Evolutionary conservation across 2,888 invertebrate genomes (phyloP).

Genomic region (Callinectes sapidus): DNA sequence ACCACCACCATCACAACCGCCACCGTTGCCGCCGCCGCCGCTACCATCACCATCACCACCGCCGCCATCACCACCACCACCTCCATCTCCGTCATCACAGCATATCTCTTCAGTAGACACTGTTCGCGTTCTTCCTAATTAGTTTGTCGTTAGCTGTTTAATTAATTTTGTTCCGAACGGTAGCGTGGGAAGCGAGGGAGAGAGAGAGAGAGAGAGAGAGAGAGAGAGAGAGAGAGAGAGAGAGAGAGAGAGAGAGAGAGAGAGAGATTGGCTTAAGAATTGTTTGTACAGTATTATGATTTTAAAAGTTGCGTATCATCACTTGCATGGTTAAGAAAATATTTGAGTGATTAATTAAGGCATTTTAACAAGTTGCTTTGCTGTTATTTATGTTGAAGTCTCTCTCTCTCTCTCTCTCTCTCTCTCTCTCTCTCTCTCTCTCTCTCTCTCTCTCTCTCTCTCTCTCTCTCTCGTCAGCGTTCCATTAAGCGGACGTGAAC

Average conservation of each 20-base stretch:
- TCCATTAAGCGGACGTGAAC: neutral
- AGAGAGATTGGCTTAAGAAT: neutral
- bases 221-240: neutral
- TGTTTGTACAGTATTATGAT: neutral
- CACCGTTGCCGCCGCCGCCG: neutral
- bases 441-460: constrained; percentile 15
- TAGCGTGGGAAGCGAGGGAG: neutral
- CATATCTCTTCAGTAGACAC: neutral
- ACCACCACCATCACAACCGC: neutral
- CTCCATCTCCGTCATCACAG: neutral
- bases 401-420: neutral
- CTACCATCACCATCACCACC: neutral
- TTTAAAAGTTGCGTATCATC: neutral
- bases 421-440: neutral
- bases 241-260: constrained; percentile 13
- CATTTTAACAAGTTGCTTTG: no score
- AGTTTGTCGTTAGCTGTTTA: constrained; percentile 2
- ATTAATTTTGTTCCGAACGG: neutral
- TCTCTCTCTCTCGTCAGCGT: neutral
- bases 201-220: neutral
- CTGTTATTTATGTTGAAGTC: no score
- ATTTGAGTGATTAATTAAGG: no score
- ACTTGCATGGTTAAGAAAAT: neutral
- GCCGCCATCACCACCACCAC: neutral
- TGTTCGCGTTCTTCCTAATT: neutral